phyloP scores from a whole-genome alignment of 2,113 vertebrate species.

The Gopherus evgoodei region DNA sequence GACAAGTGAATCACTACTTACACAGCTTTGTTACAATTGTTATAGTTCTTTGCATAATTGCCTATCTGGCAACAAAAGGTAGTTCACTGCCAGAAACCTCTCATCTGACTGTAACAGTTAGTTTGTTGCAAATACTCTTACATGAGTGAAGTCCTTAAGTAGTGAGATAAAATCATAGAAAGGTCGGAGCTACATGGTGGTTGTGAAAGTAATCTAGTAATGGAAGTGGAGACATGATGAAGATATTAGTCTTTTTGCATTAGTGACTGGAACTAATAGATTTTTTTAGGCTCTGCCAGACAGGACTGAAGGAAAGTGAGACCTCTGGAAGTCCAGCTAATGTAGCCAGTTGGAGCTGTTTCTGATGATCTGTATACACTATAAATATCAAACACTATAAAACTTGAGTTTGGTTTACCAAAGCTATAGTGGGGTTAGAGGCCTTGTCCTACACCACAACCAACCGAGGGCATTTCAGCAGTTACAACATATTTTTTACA shows the following conservation, averaged over 20 bases:
- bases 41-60: neutral
- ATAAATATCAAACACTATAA: neutral
- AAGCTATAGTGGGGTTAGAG: neutral
- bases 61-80: neutral
- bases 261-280: neutral
- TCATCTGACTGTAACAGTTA: neutral
- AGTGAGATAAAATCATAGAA: neutral
- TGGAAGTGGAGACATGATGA: neutral
- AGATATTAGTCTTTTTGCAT: neutral
- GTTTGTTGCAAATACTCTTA: neutral
- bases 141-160: neutral
- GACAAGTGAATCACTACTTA: neutral
- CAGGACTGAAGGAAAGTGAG: neutral
- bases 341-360: neutral
- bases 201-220: neutral
- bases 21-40: neutral
- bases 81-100: neutral
- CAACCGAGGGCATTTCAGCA: neutral
- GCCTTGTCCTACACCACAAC: neutral
- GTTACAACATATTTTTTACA: neutral
- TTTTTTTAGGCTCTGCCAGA: neutral
- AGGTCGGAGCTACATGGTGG: neutral
- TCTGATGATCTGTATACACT: neutral
- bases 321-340: neutral
- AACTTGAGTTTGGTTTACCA: neutral